These are phyloP conservation scores for Luffia ferchaultella DNA, from an alignment of 2,888 invertebrate genomes.

Conservation along the genomic window DNA sequence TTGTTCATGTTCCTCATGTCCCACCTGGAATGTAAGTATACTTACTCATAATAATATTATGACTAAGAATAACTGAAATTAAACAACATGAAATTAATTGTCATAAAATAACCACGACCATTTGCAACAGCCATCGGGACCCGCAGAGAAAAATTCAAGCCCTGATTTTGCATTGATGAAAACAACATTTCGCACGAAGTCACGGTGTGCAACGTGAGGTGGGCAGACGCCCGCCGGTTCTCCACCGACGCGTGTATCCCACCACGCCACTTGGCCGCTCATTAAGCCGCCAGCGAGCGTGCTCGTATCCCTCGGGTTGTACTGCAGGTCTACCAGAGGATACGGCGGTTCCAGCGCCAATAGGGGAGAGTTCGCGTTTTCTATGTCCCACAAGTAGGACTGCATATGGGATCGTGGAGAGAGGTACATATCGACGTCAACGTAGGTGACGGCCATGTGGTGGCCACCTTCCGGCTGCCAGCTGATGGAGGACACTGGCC, in stretches of 20 bases:
- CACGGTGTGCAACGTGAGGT: conserved; percentile 84
- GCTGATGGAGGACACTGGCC: conserved; percentile 79
- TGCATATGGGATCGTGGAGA: conserved; percentile 40
- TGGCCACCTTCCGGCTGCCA: conserved; percentile 88
- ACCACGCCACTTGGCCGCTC: conserved; percentile 70
- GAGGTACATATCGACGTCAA: conserved; percentile 78
- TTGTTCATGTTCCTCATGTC: conserved; percentile 72
- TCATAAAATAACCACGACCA: no score
- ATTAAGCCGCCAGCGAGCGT: conserved; percentile 73
- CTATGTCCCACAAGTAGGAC: conserved; percentile 85
- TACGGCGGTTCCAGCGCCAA: conserved; percentile 72
- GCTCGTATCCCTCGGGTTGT: conserved; percentile 81
- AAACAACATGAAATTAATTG: no score
- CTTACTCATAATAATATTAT: no score
- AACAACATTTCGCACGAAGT: conserved; percentile 82
- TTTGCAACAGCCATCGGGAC: conserved; percentile 87
- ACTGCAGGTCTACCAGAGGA: conserved; percentile 81
- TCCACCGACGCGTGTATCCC: conserved; percentile 81
- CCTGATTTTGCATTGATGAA: conserved; percentile 95
- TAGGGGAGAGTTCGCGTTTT: conserved; percentile 82
- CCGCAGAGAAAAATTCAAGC: conserved; percentile 90
- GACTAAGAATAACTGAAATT: no score
- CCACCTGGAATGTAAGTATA: no score
- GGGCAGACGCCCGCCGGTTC: conserved; percentile 74
- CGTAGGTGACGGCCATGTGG: conserved; percentile 84